Percentiles rank a stretch among this genome's conserved stretches.
phyloP scores from a whole-genome alignment of 2,113 vertebrate species.

The Camelus dromedarius region DNA sequence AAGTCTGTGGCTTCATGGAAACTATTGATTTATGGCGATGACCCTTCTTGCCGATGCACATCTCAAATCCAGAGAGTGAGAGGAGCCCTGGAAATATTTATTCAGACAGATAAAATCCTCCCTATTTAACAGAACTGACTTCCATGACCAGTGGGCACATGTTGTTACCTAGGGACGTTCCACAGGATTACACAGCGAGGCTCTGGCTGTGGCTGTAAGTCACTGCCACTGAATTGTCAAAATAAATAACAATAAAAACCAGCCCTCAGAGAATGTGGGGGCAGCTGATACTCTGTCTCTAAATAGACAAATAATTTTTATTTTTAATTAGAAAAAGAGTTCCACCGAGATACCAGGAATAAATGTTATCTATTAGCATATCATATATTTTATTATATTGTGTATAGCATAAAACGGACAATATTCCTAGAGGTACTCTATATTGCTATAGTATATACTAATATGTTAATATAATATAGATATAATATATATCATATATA shows the following conservation, averaged over 20 bases:
- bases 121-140: conserved; percentile 72
- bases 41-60: conserved; percentile 37
- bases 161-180: conserved; percentile 41
- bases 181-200: neutral
- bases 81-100: conserved; percentile 64
- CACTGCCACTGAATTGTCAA: conserved; percentile 56
- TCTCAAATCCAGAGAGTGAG: conserved; percentile 42
- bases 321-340: neutral
- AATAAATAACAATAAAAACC: conserved; percentile 37
- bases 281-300: neutral
- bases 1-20: neutral
- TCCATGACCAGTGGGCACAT: conserved; percentile 34
- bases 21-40: conserved; percentile 63
- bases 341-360: neutral
- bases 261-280: neutral
- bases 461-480: neutral
- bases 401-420: neutral
- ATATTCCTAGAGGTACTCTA: neutral
- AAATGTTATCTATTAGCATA: too few relatives aligned
- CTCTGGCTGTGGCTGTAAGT: neutral
- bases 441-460: neutral
- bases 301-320: neutral
- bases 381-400: neutral
- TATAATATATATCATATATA: neutral
- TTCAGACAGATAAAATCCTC: conserved; percentile 68